phyloP scores from a whole-genome alignment of 2,888 invertebrate species.

The Omphaloscelis lunosa region DNA sequence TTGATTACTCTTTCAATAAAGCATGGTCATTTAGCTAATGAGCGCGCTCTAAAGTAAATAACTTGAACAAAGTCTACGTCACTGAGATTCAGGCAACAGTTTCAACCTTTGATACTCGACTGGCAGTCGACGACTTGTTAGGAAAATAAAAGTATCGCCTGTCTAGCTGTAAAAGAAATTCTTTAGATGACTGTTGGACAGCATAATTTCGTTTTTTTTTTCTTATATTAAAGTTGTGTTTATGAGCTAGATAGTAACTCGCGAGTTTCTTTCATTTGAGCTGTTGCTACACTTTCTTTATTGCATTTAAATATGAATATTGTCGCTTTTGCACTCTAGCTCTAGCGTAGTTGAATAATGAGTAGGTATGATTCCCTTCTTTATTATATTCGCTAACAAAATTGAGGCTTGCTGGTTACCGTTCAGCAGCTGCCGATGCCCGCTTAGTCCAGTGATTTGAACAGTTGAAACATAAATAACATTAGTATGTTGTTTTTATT shows the following conservation, averaged over 20 bases:
- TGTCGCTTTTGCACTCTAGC: slow-evolving; percentile 12
- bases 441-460: no score
- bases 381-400: no score
- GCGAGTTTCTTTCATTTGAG: slow-evolving; percentile 40
- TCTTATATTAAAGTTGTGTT: slow-evolving; percentile 46
- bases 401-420: no score
- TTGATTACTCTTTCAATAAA: slow-evolving; percentile 86
- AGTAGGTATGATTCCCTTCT: not conserved
- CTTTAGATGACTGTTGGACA: slow-evolving; percentile 53
- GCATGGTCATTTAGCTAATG: slow-evolving; percentile 88
- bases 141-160: slow-evolving; percentile 75
- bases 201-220: slow-evolving; percentile 45
- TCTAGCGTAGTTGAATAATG: slow-evolving; percentile 7
- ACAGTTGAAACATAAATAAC: no score
- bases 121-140: slow-evolving; percentile 73
- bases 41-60: slow-evolving; percentile 87
- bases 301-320: slow-evolving; percentile 11
- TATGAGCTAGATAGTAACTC: slow-evolving; percentile 23
- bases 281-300: slow-evolving; percentile 16
- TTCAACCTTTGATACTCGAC: slow-evolving; percentile 81
- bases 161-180: slow-evolving; percentile 61
- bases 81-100: slow-evolving; percentile 79
- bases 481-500: no score
- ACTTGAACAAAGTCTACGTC: slow-evolving; percentile 85
- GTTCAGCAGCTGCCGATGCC: no score